A percentile compares a stretch with the other conserved stretches of the same genome.
These are phyloP conservation scores for Pantherophis alleghaniensis DNA, from an alignment of 2,797 vertebrate species.

Conservation along the genomic window DNA sequence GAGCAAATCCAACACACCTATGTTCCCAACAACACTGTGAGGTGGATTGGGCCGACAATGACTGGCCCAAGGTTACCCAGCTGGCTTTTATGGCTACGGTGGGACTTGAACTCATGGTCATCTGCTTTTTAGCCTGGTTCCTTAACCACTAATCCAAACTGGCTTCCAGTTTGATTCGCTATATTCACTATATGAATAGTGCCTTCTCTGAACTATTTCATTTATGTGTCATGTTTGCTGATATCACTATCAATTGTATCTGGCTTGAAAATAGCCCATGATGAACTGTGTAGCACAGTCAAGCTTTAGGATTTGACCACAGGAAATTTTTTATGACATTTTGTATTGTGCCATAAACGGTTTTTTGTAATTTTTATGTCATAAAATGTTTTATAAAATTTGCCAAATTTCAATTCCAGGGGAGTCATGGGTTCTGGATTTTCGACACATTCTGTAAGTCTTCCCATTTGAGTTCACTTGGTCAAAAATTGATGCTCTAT, in stretches of 20 bases:
- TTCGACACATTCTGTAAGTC: neutral
- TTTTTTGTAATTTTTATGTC: neutral
- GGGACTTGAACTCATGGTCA: neutral
- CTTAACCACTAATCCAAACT: neutral
- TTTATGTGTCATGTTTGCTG: neutral
- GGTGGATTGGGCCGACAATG: neutral
- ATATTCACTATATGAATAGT: neutral
- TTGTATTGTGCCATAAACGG: neutral
- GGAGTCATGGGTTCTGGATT: neutral
- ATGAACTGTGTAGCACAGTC: neutral
- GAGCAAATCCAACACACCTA: neutral
- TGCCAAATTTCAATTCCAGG: neutral
- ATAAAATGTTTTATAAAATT: neutral
- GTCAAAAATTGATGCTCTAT: neutral
- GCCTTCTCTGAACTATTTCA: neutral
- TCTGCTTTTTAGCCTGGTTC: neutral
- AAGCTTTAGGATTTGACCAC: neutral
- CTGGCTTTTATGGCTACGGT: neutral
- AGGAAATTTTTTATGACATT: neutral
- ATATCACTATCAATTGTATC: neutral
- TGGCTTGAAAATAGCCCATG: neutral
- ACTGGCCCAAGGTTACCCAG: neutral
- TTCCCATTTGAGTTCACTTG: neutral
- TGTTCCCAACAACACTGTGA: neutral
- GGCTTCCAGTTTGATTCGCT: neutral